Evolutionary conservation across 2,888 invertebrate species (phyloP), one percentile per base, ranked within the genome.

Genomic region (Scaptomyza reducta): DNA sequence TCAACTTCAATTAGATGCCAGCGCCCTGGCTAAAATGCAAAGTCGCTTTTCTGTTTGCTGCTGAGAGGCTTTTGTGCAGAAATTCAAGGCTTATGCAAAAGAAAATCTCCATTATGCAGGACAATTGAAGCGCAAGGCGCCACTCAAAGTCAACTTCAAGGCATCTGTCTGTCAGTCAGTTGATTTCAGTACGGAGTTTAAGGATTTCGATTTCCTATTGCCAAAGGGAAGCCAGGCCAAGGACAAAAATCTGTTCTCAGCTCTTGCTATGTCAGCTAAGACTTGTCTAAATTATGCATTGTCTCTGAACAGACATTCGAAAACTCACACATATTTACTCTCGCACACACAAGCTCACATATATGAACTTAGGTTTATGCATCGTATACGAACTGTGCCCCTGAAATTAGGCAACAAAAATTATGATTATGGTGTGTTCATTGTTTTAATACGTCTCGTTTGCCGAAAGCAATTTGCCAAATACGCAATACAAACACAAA

Each of bases 371-470:
- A 11, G n/a, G 35, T 6, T 27, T 33, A 18, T 2, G n/a, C 22
- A 38, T 7, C 16, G 31, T 38, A 25, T 16, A 55, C 29, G 42
- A 38, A 29, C 7, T 11, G 27, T 60, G 65, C 64, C 54, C 70
- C 73, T 65, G 61, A 83, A 87, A 88, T 79, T 84, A 83, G 80
- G 86, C 88, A 62, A 80, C 83, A 80, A 71, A 76, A 84, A 78
- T 84, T 84, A 88, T 76, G 86, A 75, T 87, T 86, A 84, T 83
- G 78, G 86, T 88, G 88, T 84, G 84, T 86, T 88, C 78, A 85
- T 83, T 85, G 88, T 88, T 86, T 80, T 88, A 76, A 88, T 86
- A 83, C 67, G 66, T 46, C 38, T 63, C 53, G 33, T 61, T 40
- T 53, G 63, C 77, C 68, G 49, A 63, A 66, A 70, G 68, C 75